phyloP scores from a whole-genome alignment of 2,113 vertebrate species.

The Scytalopus superciliaris region DNA sequence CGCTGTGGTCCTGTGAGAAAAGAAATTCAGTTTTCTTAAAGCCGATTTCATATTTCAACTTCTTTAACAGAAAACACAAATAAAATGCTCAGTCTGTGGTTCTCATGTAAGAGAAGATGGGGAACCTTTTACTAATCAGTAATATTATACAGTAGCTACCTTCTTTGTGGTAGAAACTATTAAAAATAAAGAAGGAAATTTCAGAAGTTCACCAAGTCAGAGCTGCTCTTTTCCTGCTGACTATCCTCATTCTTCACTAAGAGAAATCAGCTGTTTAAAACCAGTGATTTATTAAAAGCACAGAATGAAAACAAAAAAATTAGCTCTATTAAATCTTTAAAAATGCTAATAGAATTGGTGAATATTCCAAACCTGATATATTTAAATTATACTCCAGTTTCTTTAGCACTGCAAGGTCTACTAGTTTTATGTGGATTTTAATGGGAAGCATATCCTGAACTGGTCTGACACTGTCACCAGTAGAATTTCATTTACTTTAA shows the following conservation, averaged over 20 bases:
- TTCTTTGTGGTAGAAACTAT: background rate
- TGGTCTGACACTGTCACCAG: background rate
- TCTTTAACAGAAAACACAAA: background rate
- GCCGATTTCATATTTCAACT: background rate
- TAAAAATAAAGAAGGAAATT: background rate
- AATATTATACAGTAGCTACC: background rate
- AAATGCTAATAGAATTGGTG: background rate
- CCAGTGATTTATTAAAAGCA: background rate
- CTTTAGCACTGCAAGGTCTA: background rate
- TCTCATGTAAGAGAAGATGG: background rate
- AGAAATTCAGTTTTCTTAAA: background rate
- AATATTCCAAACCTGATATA: background rate
- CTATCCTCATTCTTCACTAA: background rate
- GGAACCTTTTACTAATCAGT: background rate
- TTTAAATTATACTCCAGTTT: background rate
- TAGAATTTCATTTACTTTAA: background rate
- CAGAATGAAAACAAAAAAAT: background rate
- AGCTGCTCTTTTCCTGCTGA: background rate
- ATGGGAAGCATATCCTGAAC: background rate
- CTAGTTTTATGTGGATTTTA: background rate
- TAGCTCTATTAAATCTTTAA: background rate
- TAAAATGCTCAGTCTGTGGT: background rate
- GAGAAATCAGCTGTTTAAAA: background rate
- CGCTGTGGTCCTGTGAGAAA: slow-evolving; percentile 83
- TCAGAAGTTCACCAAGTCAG: background rate